Evolutionary conservation across 2,888 invertebrate genomes (phyloP).

Genomic region (Osmoderma eremita): DNA sequence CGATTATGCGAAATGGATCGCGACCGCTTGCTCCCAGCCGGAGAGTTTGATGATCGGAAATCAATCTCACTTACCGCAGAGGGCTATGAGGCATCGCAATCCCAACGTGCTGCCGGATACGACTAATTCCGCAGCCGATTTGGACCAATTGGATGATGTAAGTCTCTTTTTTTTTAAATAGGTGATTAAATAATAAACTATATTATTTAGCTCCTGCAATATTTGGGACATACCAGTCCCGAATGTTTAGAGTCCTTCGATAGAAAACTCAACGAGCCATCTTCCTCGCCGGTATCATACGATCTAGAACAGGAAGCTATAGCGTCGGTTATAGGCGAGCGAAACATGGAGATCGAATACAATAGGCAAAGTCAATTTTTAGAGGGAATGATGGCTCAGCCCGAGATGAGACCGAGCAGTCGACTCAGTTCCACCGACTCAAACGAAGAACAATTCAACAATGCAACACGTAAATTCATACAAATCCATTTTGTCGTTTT

Average conservation of each 20-base stretch:
- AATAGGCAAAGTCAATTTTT: constrained; percentile 54
- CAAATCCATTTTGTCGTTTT: not conserved
- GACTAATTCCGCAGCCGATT: constrained; percentile 83
- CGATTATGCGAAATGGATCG: constrained; percentile 49
- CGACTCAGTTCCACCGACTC: constrained; percentile 47
- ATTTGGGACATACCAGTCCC: constrained; percentile 91
- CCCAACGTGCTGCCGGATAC: constrained; percentile 82
- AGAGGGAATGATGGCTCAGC: constrained; percentile 58
- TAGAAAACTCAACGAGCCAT: constrained; percentile 79
- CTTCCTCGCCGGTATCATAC: constrained; percentile 74
- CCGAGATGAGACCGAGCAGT: constrained; percentile 56
- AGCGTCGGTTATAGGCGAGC: constrained; percentile 83
- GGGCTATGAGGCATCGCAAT: constrained; percentile 77
- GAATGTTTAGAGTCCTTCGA: constrained; percentile 80
- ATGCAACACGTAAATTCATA: constrained; percentile 47
- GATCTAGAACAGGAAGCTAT: constrained; percentile 88
- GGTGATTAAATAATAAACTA: not conserved
- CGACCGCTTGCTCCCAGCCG: constrained; percentile 54
- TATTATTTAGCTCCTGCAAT: constrained; percentile 77
- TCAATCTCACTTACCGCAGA: constrained; percentile 67
- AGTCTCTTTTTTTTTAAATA: constrained; percentile 55
- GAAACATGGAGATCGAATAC: constrained; percentile 84
- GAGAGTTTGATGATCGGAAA: constrained; percentile 59
- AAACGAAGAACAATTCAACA: constrained; percentile 43
- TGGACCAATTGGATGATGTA: constrained; percentile 94